These are phyloP conservation scores for Erythrolamprus reginae DNA, from an alignment of 2,113 vertebrate species.

Conservation along the genomic window DNA sequence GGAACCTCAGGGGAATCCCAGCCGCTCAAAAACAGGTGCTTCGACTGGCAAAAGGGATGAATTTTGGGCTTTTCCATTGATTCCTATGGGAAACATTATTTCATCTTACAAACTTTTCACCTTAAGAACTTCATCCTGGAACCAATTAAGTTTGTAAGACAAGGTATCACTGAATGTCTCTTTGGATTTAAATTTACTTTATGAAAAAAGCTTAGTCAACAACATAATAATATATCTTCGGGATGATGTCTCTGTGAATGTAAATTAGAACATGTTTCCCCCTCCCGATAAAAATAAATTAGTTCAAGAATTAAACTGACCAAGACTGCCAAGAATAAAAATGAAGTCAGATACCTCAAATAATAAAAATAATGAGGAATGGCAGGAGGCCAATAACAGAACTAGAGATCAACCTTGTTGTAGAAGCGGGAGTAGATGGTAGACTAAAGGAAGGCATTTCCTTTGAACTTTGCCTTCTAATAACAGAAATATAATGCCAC, in stretches of 20 bases:
- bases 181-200: constrained; percentile 8
- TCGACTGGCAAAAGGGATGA: no score
- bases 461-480: background rate
- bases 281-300: background rate
- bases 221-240: background rate
- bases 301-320: background rate
- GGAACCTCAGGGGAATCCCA: no score
- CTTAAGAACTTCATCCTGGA: no score
- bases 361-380: background rate
- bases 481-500: background rate
- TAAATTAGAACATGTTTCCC: background rate
- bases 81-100: no score
- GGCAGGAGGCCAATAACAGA: background rate
- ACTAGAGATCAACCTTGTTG: background rate
- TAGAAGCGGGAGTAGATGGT: background rate
- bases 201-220: background rate
- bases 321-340: background rate
- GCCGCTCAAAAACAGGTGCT: no score
- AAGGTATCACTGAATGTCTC: no score
- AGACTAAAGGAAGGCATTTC: background rate
- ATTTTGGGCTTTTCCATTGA: no score
- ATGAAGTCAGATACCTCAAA: background rate
- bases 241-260: background rate
- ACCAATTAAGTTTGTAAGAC: no score
- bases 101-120: no score